Evolutionary conservation across 2,888 invertebrate genomes (phyloP).

Genomic region (Teinopalpus imperialis): DNA sequence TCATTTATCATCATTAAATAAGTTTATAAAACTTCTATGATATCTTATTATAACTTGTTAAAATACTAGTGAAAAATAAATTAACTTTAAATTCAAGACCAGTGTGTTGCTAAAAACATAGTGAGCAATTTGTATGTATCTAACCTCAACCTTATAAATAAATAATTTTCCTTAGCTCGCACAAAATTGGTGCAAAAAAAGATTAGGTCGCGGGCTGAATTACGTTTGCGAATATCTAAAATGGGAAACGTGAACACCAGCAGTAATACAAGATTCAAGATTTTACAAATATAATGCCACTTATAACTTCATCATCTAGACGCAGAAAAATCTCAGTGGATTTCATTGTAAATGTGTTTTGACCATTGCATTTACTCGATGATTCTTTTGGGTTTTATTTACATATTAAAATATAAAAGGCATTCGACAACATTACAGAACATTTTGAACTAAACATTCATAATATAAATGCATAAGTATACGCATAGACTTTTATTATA

Average conservation of each 20-base stretch:
- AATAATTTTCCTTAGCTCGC: constrained; percentile 4
- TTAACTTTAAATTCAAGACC: neutral
- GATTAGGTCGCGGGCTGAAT: neutral
- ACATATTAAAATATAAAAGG: no score
- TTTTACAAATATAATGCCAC: neutral
- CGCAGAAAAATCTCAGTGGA: neutral
- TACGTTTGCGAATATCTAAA: constrained; percentile 2
- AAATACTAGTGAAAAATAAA: no score
- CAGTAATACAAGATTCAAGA: constrained; percentile 2
- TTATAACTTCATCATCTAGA: neutral
- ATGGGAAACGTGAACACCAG: constrained; percentile 4
- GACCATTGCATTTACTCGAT: no score
- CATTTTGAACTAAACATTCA: no score
- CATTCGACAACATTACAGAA: no score
- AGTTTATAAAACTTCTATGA: no score
- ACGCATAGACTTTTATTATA: no score
- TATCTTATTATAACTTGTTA: no score
- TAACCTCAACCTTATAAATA: constrained; percentile 5
- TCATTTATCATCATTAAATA: no score
- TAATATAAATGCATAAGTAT: no score
- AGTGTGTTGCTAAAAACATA: constrained; percentile 1
- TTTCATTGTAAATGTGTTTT: constrained; percentile 1
- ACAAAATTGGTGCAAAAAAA: neutral
- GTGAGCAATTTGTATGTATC: constrained; percentile 7
- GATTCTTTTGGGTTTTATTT: no score